Conservation (phyloP, 53 echinoderm and acorn worm genomes). For the Astropecten irregularis region DNA sequence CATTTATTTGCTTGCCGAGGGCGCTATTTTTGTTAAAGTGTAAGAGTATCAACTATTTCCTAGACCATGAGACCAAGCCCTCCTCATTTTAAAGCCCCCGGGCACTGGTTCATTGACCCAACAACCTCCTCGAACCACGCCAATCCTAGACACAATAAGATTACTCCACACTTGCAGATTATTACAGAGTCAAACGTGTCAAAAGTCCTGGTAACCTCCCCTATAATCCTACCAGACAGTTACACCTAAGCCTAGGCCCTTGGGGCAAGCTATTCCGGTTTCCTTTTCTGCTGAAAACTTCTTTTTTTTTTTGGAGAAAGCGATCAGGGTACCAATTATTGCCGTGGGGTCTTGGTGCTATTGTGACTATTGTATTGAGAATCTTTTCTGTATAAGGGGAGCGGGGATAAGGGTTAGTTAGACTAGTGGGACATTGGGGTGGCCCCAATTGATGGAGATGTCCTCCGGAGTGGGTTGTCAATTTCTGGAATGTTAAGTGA, state of each 20-base stretch:
- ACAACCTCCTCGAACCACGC: neutral
- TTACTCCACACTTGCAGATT: neutral
- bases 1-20: too few relatives aligned
- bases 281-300: neutral
- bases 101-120: slow-evolving; percentile 36
- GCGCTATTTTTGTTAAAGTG: too few relatives aligned
- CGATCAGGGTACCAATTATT: neutral
- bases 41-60: too few relatives aligned
- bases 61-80: too few relatives aligned
- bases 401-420: neutral
- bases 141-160: neutral
- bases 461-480: too few relatives aligned
- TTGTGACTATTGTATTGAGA: too few relatives aligned
- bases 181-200: slow-evolving; percentile 13
- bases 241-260: neutral
- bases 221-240: slow-evolving; percentile 17
- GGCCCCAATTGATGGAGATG: too few relatives aligned
- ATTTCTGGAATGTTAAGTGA: slow-evolving; percentile 41
- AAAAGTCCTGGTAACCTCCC: neutral
- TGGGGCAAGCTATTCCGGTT: neutral
- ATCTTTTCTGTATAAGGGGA: too few relatives aligned
- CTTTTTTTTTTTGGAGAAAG: neutral
- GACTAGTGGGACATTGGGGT: slow-evolving; percentile 7
- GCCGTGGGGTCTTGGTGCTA: neutral
- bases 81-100: neutral